These are phyloP conservation scores for Eunapius fragilis DNA, from an alignment of 37 sponge, comb jelly and placozoan species.

Conservation along the genomic window DNA sequence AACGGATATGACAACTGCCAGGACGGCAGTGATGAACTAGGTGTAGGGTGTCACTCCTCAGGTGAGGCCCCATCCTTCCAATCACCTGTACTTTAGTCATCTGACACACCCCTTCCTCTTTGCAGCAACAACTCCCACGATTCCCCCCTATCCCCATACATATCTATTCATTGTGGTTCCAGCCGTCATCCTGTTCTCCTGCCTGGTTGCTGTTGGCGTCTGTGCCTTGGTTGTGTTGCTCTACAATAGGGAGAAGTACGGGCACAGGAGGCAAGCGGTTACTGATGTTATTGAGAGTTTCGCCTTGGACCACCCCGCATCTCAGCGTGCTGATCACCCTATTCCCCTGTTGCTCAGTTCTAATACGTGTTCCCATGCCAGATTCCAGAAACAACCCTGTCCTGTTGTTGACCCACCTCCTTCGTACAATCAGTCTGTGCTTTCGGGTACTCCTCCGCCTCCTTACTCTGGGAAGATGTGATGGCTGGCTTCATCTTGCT, in stretches of 20 bases:
- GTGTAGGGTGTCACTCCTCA: not conserved
- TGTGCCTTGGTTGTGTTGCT: not conserved
- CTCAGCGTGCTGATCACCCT: not conserved
- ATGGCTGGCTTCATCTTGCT: too few species aligned
- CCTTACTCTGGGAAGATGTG: not conserved
- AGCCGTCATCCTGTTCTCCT: not conserved
- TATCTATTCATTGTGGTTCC: not conserved
- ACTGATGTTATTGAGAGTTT: not conserved
- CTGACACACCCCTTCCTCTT: not conserved
- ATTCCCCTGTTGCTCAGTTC: not conserved
- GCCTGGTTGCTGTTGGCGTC: not conserved
- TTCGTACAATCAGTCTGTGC: not conserved
- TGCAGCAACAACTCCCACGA: not conserved
- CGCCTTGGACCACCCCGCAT: not conserved
- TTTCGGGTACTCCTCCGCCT: not conserved
- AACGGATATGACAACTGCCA: not conserved
- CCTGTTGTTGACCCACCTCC: not conserved
- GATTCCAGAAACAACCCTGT: not conserved
- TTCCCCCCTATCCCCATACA: not conserved
- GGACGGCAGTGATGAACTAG: not conserved
- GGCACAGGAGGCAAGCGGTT: not conserved
- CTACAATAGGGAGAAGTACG: not conserved
- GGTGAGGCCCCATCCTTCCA: not conserved
- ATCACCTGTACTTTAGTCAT: not conserved
- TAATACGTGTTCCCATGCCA: not conserved